These are phyloP conservation scores for Butastur rufipennis DNA, from an alignment of 2,113 vertebrate genomes.

Conservation along the genomic window DNA sequence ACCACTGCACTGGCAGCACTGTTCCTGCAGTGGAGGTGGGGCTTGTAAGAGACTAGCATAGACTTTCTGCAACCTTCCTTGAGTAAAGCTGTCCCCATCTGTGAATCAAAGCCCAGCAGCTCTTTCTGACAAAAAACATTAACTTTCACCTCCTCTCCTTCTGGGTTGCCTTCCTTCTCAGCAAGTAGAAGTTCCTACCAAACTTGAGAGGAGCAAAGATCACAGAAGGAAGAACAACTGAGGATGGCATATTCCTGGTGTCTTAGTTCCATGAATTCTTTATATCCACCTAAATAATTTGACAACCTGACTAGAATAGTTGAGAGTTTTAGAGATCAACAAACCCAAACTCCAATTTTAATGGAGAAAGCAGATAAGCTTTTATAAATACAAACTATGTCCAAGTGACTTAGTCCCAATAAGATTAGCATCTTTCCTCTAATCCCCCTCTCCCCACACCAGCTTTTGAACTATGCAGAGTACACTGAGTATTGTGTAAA, in stretches of 20 bases:
- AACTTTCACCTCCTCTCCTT: not conserved
- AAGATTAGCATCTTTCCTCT: not conserved
- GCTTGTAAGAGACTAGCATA: not conserved
- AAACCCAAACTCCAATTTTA: not conserved
- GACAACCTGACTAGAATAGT: not conserved
- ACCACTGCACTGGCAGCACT: not conserved
- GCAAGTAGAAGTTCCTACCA: not conserved
- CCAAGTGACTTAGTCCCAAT: not conserved
- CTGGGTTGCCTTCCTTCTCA: not conserved
- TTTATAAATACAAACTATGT: not conserved
- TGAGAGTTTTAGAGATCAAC: not conserved
- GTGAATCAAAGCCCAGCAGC: not conserved
- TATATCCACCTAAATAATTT: not conserved
- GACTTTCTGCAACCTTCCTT: not conserved
- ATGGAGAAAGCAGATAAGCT: not conserved
- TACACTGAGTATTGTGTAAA: not conserved
- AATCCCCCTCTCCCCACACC: not conserved
- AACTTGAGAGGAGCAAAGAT: not conserved
- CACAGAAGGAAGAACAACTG: not conserved
- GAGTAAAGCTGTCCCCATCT: not conserved
- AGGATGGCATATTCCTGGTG: not conserved
- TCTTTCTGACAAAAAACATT: not conserved
- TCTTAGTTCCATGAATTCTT: not conserved
- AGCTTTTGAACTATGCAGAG: not conserved
- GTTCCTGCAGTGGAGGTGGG: accelerated